Conservation (phyloP, 2,797 vertebrate genomes). For the Thripadectes ignobilis region DNA sequence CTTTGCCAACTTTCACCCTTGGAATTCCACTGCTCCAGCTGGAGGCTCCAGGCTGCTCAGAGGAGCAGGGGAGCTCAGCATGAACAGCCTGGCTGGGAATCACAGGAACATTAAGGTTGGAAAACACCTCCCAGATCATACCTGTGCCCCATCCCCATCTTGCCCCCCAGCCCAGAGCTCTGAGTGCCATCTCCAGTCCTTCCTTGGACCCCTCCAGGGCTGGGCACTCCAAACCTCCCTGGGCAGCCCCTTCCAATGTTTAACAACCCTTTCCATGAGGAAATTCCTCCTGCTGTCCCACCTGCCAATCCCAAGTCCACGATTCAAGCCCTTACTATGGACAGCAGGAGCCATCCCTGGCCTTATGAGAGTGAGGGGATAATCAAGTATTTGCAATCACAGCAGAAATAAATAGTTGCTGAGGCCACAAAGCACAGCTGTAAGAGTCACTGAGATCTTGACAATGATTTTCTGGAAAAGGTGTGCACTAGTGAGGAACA, state of each 20-base stretch:
- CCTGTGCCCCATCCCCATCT: neutral
- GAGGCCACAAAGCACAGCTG: neutral
- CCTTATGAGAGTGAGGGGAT: neutral
- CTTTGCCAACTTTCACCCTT: neutral
- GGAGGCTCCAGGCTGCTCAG: neutral
- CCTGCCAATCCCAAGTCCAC: neutral
- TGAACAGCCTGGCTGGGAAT: rapidly evolving
- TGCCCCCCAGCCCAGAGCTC: neutral
- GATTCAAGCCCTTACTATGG: neutral
- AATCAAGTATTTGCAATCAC: neutral
- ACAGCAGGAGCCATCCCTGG: neutral
- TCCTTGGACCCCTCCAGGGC: no score
- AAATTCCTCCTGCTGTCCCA: no score
- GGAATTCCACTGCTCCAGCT: neutral
- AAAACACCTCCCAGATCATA: neutral
- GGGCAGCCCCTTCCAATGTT: no score
- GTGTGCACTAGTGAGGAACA: neutral
- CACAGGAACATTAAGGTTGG: neutral
- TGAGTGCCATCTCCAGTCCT: no score
- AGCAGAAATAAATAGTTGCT: neutral
- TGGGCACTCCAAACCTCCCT: no score
- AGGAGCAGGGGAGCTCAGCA: neutral
- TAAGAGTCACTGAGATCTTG: neutral
- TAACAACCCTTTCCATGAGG: no score
- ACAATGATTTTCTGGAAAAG: neutral